Evolutionary conservation across 2,113 vertebrate species (phyloP).

Genomic region (Lathamus discolor): DNA sequence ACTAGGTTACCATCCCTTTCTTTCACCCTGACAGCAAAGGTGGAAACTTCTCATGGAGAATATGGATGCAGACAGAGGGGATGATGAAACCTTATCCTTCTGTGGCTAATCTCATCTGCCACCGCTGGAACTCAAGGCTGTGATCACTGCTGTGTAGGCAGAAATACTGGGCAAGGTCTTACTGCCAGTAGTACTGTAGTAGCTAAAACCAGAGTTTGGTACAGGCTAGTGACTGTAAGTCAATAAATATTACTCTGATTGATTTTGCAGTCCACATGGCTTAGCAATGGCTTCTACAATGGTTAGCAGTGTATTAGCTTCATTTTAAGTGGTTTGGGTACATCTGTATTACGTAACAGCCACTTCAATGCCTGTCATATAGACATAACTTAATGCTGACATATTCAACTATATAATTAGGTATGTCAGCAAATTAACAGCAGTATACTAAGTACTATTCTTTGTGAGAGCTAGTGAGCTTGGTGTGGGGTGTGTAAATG

Average conservation of each 20-base stretch:
- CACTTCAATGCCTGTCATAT: neutral
- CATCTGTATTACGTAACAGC: neutral
- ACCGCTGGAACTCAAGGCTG: neutral
- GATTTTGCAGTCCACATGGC: neutral
- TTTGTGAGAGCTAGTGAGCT: neutral
- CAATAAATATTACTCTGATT: neutral
- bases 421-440: neutral
- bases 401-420: neutral
- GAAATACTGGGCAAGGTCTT: neutral
- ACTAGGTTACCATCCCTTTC: neutral
- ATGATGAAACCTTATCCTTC: neutral
- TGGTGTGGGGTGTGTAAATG: neutral
- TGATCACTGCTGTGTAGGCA: neutral
- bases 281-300: neutral
- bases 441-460: neutral
- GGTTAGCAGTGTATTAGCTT: neutral
- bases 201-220: neutral
- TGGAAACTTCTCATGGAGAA: neutral
- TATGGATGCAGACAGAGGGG: neutral
- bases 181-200: neutral
- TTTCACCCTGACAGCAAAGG: neutral
- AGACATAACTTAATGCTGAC: neutral
- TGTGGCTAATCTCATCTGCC: neutral
- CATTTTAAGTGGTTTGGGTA: neutral
- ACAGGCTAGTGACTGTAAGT: neutral